Percentiles rank a stretch among this genome's conserved stretches.
phyloP scores from a whole-genome alignment of 2,113 vertebrate genomes.

The Herpailurus yagouaroundi region DNA sequence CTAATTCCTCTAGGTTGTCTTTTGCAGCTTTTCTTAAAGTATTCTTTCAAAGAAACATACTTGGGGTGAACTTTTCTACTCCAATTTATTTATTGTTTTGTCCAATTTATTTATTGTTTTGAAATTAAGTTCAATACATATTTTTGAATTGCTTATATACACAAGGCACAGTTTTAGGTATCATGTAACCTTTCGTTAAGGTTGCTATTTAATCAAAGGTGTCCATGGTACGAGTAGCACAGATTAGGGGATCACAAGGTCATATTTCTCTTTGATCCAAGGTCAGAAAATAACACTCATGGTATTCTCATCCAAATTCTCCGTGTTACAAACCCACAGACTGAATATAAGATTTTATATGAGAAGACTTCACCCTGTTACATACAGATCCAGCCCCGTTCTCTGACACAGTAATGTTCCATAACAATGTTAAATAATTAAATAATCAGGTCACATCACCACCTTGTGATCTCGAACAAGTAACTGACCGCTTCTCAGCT shows the following conservation, averaged over 20 bases:
- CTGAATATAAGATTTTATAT: not conserved
- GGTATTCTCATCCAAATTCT: not conserved
- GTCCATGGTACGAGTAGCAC: not conserved
- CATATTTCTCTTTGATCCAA: not conserved
- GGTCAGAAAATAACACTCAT: not conserved
- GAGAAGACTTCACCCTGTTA: not conserved
- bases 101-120: not conserved
- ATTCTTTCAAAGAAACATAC: not conserved
- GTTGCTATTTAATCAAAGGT: not conserved
- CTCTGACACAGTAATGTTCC: not conserved
- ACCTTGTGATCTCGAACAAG: not conserved
- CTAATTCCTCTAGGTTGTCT: not conserved
- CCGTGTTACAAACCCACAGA: not conserved
- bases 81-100: not conserved
- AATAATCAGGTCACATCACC: not conserved
- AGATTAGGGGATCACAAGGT: not conserved
- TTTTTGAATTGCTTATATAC: not conserved
- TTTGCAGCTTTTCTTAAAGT: not conserved
- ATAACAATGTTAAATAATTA: not conserved
- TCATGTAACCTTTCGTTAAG: not conserved
- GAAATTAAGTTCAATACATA: not conserved
- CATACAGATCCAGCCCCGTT: not conserved
- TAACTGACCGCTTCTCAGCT: not conserved
- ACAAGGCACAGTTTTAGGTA: not conserved
- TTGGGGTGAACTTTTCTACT: not conserved